Percentiles rank a stretch among this genome's conserved stretches.
Evolutionary conservation across 2,888 invertebrate genomes (phyloP).

Genomic region (Trimorus sp.): DNA sequence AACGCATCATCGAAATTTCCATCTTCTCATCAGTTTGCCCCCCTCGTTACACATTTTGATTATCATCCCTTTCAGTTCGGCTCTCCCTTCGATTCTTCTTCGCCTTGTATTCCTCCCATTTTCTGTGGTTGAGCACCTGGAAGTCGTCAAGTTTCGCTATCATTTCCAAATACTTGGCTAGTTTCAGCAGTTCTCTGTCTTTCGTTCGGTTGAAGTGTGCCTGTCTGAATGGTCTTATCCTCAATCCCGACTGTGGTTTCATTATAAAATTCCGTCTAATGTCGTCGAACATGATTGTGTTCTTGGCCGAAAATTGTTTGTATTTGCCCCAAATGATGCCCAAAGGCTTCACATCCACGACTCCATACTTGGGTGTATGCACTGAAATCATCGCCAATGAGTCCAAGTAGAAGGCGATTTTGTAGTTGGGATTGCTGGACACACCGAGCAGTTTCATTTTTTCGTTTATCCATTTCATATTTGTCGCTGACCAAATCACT

Average conservation of each 20-base stretch:
- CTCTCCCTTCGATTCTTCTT: constrained; percentile 75
- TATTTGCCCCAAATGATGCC: constrained; percentile 99
- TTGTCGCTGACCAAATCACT: constrained; percentile 99
- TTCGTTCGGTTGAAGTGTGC: constrained; percentile 93
- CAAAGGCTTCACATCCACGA: constrained; percentile 96
- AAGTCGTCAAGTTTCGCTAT: constrained; percentile 93
- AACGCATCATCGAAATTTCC: no score
- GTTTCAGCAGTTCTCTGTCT: constrained; percentile 91
- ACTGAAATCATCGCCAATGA: constrained; percentile 97
- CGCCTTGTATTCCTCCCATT: constrained; percentile 93
- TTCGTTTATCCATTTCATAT: constrained; percentile 99
- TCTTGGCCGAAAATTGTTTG: constrained; percentile 92
- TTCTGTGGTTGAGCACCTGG: constrained; percentile 91
- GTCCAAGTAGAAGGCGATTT: constrained; percentile 96
- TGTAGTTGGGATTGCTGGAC: constrained; percentile 90
- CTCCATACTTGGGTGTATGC: constrained; percentile 93
- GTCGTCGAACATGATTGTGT: constrained; percentile 99
- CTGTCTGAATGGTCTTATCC: constrained; percentile 94
- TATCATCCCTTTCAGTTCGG: constrained; percentile 68
- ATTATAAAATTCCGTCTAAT: constrained; percentile 97
- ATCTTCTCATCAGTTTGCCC: not conserved
- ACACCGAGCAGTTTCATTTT: constrained; percentile 97
- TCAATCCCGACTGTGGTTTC: constrained; percentile 97
- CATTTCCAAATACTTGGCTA: constrained; percentile 91
- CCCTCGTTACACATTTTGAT: constrained; percentile 58